Base-by-base conservation (phyloP, 1,140 invertebrate genomes). In the Neodiprion pinetum region DNA sequence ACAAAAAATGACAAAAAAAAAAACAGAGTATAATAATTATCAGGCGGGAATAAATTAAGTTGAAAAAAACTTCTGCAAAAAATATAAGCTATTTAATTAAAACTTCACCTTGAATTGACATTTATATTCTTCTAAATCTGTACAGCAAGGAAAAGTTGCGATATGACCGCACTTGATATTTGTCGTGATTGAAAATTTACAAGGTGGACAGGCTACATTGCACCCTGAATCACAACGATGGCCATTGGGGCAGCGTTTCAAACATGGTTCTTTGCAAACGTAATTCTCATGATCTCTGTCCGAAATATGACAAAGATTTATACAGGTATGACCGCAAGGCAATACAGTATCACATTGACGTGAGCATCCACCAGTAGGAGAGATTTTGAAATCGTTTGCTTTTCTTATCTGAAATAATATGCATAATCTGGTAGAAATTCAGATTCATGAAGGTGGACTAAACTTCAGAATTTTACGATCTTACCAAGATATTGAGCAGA, bases 261-360 rank as follows among this genome's bases (percentile, higher is more conserved):
- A 17, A 61, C 53, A 61, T 14, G 11, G 53, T 61, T 61, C 53
- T 9, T 61, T 61, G n/a, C 53, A 85, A 74, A 82, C 85, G 23
- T 84, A 84, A 5, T 74, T 47, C 4, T 67, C 40, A 78, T 93
- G 92, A 4, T 88, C 82, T 8, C 81, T 75, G 75, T 91, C 87
- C 53, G 86, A 85, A 5, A 87, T 81, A 76, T 92, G 91, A 72
- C 91, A 92, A 9, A 90, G 72, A 28, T 85, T 86, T 28, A 86
- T 85, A 80, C 92, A 93, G 17, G 72, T 74, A 79, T 93, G 92
- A 7, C 89, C 89, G 80, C 92, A 93, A 1, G 65, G 70, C 28
- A 91, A 76, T 17, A 17, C 11, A 14, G 53, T 17, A 61, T 9
- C 53, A 8, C 53, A 61, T 61, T 17, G 53, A 61, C 53, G 53